Conservation (phyloP, 2,888 invertebrate genomes). For the Tricholauxania praeusta region DNA sequence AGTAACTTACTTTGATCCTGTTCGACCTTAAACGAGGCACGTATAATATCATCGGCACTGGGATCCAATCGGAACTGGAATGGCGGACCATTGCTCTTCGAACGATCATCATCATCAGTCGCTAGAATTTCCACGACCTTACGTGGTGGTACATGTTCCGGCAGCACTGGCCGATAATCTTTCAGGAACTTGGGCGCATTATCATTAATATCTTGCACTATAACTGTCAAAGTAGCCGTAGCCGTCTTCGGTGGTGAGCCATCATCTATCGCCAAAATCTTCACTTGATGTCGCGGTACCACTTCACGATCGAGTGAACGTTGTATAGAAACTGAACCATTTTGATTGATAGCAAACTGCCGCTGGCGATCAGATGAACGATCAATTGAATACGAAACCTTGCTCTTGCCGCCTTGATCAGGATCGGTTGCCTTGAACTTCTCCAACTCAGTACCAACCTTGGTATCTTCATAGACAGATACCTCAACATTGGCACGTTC, state of each 20-base stretch:
- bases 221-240: conserved; percentile 92
- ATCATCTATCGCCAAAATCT: conserved; percentile 95
- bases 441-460: conserved; percentile 89
- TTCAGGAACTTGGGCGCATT: conserved; percentile 94
- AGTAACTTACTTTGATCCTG: conserved; percentile 89
- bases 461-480: conserved; percentile 91
- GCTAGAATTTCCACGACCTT: conserved; percentile 94
- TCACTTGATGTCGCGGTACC: conserved; percentile 94
- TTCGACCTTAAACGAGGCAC: conserved; percentile 95
- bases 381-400: conserved; percentile 92
- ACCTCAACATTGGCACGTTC: conserved; percentile 94
- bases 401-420: conserved; percentile 94
- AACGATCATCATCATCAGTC: conserved; percentile 93
- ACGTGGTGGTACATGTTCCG: conserved; percentile 91
- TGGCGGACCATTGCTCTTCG: conserved; percentile 96
- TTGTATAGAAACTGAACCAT: conserved; percentile 95
- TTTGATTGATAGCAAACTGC: conserved; percentile 94
- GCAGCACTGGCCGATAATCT: conserved; percentile 91
- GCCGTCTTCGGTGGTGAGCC: conserved; percentile 94
- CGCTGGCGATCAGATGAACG: conserved; percentile 91
- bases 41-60: conserved; percentile 92
- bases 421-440: conserved; percentile 96
- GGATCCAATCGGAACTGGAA: conserved; percentile 95
- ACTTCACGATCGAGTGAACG: conserved; percentile 93
- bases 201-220: conserved; percentile 95